Base-by-base conservation (phyloP, 2,113 vertebrate genomes). In the Corythaixoides concolor region DNA sequence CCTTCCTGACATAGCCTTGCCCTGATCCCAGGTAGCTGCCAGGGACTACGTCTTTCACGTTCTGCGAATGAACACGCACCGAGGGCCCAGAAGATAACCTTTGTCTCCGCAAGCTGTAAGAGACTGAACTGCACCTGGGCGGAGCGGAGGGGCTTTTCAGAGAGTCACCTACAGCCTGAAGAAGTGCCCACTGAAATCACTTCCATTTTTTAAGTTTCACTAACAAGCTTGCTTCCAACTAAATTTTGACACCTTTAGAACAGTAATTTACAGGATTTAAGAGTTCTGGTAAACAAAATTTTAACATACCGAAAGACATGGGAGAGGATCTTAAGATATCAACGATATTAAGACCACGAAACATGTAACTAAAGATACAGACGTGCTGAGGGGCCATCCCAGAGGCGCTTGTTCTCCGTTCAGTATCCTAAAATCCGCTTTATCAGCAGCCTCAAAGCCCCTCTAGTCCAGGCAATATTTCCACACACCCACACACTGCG, bases 351-450 rank as follows among this genome's bases (percentile, higher is more conserved):
- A 41, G 21, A 52, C 32, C 52, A 45, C 2, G 3, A 50, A 30
- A 14, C 8, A 5, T 4, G 4, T 27, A 8, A 26, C 32, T 45
- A 14, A 33, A 56, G 35, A 30, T 6, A 9, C 26, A 64, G 59
- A 41, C 14, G 12, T 22, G 41, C 24, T 0, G 2, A n/a, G 30
- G 37, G 24, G 63, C 63, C 11, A 2, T 7, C 22, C 35, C 30
- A 1, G 0, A 30, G 39, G 64, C 12, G 26, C 30, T 33, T 1
- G 2, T 47, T 55, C 39, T 35, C 49, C 3, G 0, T n/a, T n/a
- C 68, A 41, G 30, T 18, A 41, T 26, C 24, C n/a, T 23, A 27
- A 63, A 64, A 19, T 8, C 50, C 24, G 52, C 32, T 39, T 50
- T 43, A 52, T 13, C 23, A 28, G 35, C 50, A 64, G 3, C 53